Conservation (phyloP, 2,797 vertebrate genomes). For the Chelon labrosus region DNA sequence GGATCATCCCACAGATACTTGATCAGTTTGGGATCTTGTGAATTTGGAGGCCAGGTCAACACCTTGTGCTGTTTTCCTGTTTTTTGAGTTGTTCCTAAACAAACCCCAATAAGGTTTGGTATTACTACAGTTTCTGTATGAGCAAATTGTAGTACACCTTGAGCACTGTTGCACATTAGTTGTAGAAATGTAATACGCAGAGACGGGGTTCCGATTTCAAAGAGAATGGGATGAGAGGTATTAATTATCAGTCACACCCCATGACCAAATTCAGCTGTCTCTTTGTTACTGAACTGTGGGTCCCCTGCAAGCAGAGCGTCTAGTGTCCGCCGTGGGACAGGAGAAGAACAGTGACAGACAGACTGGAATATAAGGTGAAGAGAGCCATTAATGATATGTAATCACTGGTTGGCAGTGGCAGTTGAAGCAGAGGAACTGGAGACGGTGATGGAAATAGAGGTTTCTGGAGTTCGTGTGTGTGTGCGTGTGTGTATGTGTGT, state of each 20-base stretch:
- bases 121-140: no score
- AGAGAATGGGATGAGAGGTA: background rate
- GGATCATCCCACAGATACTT: no score
- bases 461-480: conserved; percentile 42
- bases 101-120: no score
- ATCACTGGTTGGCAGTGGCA: conserved; percentile 65
- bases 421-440: conserved; percentile 46
- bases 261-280: conserved; percentile 10
- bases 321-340: conserved; percentile 27
- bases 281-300: conserved; percentile 5
- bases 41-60: no score
- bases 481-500: conserved; percentile 25
- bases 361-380: conserved; percentile 60
- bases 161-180: no score
- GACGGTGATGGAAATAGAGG: conserved; percentile 61
- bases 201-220: background rate
- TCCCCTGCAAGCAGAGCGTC: conserved; percentile 18
- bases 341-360: conserved; percentile 52
- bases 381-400: conserved; percentile 75
- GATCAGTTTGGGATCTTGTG: no score
- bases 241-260: background rate
- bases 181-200: background rate
- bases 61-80: no score
- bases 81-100: no score
- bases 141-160: no score